phyloP scores from a whole-genome alignment of 2,888 invertebrate species.

The Eupelmus urozonus region DNA sequence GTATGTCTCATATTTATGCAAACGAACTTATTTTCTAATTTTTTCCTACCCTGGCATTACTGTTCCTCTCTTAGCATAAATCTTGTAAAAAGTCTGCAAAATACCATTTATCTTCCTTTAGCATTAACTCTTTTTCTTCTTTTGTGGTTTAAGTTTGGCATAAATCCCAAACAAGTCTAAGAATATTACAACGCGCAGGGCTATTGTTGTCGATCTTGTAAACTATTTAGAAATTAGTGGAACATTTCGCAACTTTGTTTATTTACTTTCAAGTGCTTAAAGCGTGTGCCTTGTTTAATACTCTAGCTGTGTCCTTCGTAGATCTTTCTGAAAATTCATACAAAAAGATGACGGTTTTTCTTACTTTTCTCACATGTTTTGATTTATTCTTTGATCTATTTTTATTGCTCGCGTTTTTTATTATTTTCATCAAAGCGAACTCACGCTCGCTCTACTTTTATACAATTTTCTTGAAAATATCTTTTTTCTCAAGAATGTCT shows the following conservation, averaged over 20 bases:
- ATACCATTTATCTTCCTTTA: conserved; percentile 11
- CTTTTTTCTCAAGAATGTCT: no score
- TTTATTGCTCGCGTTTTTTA: neutral
- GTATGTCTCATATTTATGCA: no score
- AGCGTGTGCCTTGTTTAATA: neutral
- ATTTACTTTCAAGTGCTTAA: neutral
- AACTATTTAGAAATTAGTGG: neutral
- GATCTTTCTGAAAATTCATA: neutral
- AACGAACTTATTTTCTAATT: no score
- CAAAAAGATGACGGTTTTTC: neutral
- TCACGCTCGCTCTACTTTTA: no score
- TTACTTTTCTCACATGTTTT: neutral
- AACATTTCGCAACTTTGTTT: neutral
- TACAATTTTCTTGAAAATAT: no score
- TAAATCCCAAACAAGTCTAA: conserved; percentile 5
- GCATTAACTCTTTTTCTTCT: neutral
- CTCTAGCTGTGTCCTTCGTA: neutral
- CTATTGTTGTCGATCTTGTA: neutral
- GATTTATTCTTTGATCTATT: neutral
- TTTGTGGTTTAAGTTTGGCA: neutral
- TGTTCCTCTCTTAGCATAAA: conserved; percentile 7
- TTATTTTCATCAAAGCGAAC: no score
- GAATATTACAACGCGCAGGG: neutral
- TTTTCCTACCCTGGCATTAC: no score
- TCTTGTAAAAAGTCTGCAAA: conserved; percentile 7